Evolutionary conservation across 2,113 vertebrate species (phyloP).

Genomic region (Poecile atricapillus): DNA sequence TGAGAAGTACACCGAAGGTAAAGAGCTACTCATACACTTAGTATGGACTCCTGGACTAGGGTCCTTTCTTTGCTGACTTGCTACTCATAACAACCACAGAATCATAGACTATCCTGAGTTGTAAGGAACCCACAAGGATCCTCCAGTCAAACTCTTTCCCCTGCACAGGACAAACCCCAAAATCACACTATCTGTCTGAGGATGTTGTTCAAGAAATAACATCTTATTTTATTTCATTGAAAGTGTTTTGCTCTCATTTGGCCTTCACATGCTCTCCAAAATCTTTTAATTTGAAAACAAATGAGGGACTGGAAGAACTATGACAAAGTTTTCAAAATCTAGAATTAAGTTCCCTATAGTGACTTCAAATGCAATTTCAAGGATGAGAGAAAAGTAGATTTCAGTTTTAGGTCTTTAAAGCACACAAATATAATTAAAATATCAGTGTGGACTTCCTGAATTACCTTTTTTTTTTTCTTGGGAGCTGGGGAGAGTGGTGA

Average conservation of each 20-base stretch:
- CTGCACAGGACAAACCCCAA: not conserved
- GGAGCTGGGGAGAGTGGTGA: fast-evolving
- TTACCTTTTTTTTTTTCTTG: no score
- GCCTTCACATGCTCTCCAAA: not conserved
- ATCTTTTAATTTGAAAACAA: not conserved
- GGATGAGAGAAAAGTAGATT: not conserved
- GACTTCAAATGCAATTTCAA: not conserved
- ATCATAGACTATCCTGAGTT: not conserved
- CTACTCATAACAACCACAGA: not conserved
- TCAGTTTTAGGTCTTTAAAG: not conserved
- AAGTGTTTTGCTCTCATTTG: not conserved
- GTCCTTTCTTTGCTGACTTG: not conserved
- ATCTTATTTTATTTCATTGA: not conserved
- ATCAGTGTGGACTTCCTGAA: not conserved
- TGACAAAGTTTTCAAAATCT: not conserved
- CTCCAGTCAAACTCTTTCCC: not conserved
- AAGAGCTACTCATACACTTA: not conserved
- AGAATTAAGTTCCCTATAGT: not conserved
- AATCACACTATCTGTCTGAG: not conserved
- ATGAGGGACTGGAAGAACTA: not conserved
- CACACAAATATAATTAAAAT: not conserved
- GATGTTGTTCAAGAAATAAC: fast-evolving
- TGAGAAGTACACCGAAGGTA: not conserved
- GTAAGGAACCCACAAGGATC: not conserved
- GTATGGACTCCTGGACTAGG: fast-evolving